A percentile compares a stretch with the other conserved stretches of the same genome.
phyloP scores from a whole-genome alignment of 2,113 vertebrate genomes.

The Upupa epops region DNA sequence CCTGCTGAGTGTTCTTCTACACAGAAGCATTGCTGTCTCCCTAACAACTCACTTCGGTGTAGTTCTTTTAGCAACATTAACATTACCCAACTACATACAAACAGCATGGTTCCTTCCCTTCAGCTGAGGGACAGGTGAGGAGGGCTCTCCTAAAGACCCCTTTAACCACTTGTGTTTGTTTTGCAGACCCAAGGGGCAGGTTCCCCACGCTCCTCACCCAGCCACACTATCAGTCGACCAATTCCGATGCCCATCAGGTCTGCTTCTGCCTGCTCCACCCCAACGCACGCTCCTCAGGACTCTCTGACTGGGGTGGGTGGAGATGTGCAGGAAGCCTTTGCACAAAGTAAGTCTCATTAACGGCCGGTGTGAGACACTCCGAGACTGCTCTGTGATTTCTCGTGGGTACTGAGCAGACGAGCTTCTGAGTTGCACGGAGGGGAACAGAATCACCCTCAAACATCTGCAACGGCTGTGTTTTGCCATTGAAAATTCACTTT shows the following conservation, averaged over 20 bases:
- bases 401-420: not conserved
- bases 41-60: not conserved
- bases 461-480: not conserved
- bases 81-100: not conserved
- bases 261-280: constrained; percentile 89
- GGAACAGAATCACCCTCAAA: not conserved
- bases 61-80: constrained; percentile 21
- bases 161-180: constrained; percentile 55
- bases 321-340: constrained; percentile 97
- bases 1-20: not conserved
- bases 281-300: constrained; percentile 93
- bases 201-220: constrained; percentile 93
- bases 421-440: not conserved
- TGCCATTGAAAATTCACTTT: not conserved
- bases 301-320: constrained; percentile 96
- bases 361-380: not conserved
- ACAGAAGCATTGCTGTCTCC: not conserved
- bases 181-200: constrained; percentile 93
- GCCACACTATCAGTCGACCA: constrained; percentile 91
- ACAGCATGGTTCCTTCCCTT: not conserved
- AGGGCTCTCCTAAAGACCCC: not conserved
- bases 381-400: not conserved
- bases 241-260: constrained; percentile 94
- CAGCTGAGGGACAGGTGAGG: not conserved
- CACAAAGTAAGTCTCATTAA: constrained; percentile 84